Percentiles rank a stretch among this genome's conserved stretches.
phyloP scores from a whole-genome alignment of 2,797 vertebrate genomes.

The Adelosebastes latens region DNA sequence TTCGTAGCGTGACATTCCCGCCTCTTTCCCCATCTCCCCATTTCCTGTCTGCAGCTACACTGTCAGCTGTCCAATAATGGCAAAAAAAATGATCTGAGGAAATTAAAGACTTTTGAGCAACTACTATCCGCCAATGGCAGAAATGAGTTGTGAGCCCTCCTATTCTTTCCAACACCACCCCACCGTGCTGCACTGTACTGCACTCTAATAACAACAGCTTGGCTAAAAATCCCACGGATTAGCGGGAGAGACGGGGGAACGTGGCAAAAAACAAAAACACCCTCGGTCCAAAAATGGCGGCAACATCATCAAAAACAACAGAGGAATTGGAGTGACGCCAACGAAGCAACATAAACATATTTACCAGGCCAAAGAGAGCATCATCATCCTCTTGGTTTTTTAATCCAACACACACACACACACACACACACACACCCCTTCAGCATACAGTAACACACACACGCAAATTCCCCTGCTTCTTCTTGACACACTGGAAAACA shows the following conservation, averaged over 20 bases:
- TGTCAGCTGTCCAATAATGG: not conserved
- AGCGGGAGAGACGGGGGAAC: conserved; percentile 39
- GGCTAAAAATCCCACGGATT: conserved; percentile 65
- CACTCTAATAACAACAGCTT: conserved; percentile 68
- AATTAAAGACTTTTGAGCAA: not conserved
- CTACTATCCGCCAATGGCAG: not conserved
- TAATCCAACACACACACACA: conserved; percentile 64
- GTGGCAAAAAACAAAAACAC: conserved; percentile 58
- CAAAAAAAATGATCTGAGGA: not conserved
- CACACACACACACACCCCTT: not conserved
- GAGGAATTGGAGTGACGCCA: conserved; percentile 32
- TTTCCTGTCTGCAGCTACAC: not conserved
- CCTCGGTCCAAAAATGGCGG: conserved; percentile 47
- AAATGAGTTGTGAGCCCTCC: not conserved
- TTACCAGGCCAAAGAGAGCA: conserved; percentile 71
- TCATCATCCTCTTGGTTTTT: conserved; percentile 63
- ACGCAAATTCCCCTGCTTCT: conserved; percentile 44
- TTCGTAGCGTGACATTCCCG: not conserved
- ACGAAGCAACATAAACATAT: conserved; percentile 70
- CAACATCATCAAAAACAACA: conserved; percentile 51
- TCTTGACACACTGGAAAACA: conserved; percentile 30
- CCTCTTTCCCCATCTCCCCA: not conserved
- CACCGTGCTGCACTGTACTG: conserved; percentile 21
- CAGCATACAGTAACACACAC: conserved; percentile 24
- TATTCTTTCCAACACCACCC: conserved; percentile 9